phyloP scores from a whole-genome alignment of 1,140 invertebrate species.

The Brachionus angularis region DNA sequence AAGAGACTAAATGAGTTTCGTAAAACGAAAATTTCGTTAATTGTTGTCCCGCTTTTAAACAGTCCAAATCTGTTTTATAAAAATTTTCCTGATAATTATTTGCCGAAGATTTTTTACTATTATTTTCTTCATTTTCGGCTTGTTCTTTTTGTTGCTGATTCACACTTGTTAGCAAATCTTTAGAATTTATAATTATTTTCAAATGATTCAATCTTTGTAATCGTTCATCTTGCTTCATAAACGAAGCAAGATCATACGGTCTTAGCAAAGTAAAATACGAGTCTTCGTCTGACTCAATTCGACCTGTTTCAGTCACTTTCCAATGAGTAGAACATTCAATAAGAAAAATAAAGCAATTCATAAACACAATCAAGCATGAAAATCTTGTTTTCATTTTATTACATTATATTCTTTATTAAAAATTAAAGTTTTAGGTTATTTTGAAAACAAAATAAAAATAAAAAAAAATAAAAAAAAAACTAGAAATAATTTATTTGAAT shows the following conservation, averaged over 20 bases:
- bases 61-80: slow-evolving; percentile 32
- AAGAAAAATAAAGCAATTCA: no score
- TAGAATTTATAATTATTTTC: not conserved
- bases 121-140: no score
- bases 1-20: slow-evolving; percentile 21
- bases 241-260: slow-evolving; percentile 29
- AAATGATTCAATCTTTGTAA: not conserved
- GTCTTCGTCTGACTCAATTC: not conserved
- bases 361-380: no score
- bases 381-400: no score
- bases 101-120: no score
- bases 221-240: slow-evolving; percentile 26
- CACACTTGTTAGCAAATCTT: not conserved
- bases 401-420: no score
- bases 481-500: no score
- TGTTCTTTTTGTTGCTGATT: not conserved
- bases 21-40: slow-evolving; percentile 43
- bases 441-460: no score
- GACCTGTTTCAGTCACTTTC: slow-evolving; percentile 7
- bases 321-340: slow-evolving; percentile 36
- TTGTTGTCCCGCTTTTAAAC: slow-evolving; percentile 18
- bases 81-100: slow-evolving; percentile 30
- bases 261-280: not conserved
- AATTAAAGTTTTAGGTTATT: no score
- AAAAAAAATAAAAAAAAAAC: no score